Conservation (phyloP, 2,797 vertebrate species). For the Girardinus metallicus region DNA sequence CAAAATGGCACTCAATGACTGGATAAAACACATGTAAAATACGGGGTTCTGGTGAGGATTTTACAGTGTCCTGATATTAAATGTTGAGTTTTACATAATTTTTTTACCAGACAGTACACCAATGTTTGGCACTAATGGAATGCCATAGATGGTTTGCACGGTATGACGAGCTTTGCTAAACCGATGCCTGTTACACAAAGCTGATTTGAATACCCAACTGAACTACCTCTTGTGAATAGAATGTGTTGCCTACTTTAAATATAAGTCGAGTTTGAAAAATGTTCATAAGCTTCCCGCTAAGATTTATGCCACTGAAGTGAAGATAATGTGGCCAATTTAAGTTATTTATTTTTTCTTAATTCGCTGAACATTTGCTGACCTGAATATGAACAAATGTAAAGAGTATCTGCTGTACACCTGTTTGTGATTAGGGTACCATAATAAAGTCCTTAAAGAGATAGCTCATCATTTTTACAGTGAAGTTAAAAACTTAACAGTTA, state of each 20-base stretch:
- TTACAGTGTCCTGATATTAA: background rate
- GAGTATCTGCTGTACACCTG: conserved; percentile 19
- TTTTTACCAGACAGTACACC: background rate
- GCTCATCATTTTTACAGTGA: background rate
- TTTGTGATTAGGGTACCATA: conserved; percentile 43
- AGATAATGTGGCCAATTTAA: conserved; percentile 25
- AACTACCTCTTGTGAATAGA: conserved; percentile 83
- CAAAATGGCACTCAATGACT: background rate
- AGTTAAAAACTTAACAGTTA: background rate
- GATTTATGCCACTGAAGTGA: conserved; percentile 46
- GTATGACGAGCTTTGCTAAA: conserved; percentile 38
- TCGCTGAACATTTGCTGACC: conserved; percentile 33
- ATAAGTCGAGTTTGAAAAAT: conserved; percentile 40
- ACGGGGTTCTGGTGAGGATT: background rate
- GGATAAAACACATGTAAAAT: background rate
- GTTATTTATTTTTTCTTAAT: conserved; percentile 26
- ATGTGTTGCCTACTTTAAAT: conserved; percentile 71
- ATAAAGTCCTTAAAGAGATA: conserved; percentile 24
- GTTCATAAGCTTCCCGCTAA: conserved; percentile 52
- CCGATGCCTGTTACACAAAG: conserved; percentile 41
- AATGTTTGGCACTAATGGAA: conserved; percentile 6
- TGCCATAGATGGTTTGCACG: conserved; percentile 16
- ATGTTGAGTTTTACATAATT: background rate
- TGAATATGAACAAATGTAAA: conserved; percentile 46
- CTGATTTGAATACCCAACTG: conserved; percentile 68